Conservation (phyloP, 2,113 vertebrate genomes). For the Misgurnus mizolepis region DNA sequence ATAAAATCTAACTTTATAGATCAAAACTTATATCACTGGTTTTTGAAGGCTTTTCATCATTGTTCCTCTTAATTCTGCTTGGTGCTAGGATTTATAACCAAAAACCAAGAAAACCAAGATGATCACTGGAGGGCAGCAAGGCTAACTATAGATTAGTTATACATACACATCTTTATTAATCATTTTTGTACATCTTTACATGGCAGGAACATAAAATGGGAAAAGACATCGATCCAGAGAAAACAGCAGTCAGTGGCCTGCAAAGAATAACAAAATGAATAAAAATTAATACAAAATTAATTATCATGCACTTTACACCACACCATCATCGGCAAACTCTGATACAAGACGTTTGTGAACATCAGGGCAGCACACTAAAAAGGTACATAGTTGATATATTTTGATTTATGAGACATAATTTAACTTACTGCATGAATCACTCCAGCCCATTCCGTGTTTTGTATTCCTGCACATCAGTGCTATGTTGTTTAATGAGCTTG, state of each 20-base stretch:
- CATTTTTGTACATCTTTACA: slow-evolving; percentile 10
- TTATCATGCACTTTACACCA: no score
- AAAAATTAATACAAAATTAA: not conserved
- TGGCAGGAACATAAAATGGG: not conserved
- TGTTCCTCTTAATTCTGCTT: no score
- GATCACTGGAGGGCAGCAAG: not conserved
- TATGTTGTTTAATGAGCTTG: slow-evolving; percentile 85
- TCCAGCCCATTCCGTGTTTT: slow-evolving; percentile 78
- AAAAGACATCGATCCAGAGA: not conserved
- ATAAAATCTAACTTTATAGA: no score
- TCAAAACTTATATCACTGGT: no score
- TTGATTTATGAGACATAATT: not conserved
- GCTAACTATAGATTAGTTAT: not conserved
- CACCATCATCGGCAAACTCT: not conserved
- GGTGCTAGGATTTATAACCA: no score
- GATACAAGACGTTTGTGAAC: not conserved
- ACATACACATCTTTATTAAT: slow-evolving; percentile 50
- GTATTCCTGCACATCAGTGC: slow-evolving; percentile 82
- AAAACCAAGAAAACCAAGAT: no score
- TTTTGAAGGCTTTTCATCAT: no score
- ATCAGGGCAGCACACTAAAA: not conserved
- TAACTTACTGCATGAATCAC: slow-evolving; percentile 53
- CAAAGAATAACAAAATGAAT: not conserved
- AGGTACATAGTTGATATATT: not conserved
- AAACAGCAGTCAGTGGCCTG: not conserved